Base-by-base conservation (phyloP, 2,113 vertebrate species). In the Cariama cristata region DNA sequence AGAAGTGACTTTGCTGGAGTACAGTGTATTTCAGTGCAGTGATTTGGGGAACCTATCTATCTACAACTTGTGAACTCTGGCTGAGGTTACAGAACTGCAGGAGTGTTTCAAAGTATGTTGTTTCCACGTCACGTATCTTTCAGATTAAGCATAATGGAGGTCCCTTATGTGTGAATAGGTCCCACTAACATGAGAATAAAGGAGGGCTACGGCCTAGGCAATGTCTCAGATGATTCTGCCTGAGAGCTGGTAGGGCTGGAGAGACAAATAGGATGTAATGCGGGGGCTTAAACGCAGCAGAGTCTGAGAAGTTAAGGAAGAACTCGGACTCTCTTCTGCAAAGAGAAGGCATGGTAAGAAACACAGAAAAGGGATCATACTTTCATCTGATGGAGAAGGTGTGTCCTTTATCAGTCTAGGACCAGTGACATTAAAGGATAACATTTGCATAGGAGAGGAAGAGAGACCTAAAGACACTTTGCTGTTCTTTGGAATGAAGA, bases 101-200 rank as follows among this genome's bases (percentile, higher is more conserved):
- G 42, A 80, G 68, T 77, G 83, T 92, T 96, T 95, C 91, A 94
- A 95, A 94, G 95, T 66, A 4, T 62, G 91, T 88, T 92, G 55
- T 86, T 94, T 88, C 72, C 88, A 80, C 72, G 94, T 92, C 91
- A 92, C 15, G 0, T 30, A 63, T 38, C 94, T 91, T 83, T 96
- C 83, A 94, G 88, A 96, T 95, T 59, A 71, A 92, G 72, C 42
- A 30, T 77, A 91, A 72, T 69, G 63, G 91, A 88, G 71, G 93
- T 89, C 67, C 60, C 64, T 80, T 52, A 35, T 0, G 10, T 93
- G 93, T 62, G 91, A 80, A 83, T 50, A 94, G 79, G 83, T 94
- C 76, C 83, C 42, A 38, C 86, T 94, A 77, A 77, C 66, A 53
- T 9, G 64, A 90, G 86, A 83, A 77, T 58, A 80, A 91, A 95